Conservation (phyloP, 2,797 vertebrate genomes). For the Enteromius viviparus region DNA sequence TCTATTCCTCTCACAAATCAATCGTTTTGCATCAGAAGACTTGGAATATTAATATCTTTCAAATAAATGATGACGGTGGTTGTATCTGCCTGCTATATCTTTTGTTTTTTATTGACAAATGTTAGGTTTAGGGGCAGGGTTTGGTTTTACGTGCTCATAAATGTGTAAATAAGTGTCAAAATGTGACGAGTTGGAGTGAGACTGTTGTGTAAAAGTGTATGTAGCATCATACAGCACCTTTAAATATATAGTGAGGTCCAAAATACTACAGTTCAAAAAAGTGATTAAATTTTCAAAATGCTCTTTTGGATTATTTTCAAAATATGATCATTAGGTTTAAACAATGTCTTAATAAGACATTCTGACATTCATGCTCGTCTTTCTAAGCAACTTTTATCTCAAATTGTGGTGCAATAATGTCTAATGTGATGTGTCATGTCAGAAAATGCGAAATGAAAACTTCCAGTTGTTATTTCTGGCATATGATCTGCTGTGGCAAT, state of each 20-base stretch:
- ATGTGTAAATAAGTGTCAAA: no score
- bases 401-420: not conserved
- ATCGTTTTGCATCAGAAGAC: no score
- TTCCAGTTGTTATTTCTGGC: not conserved
- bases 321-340: not conserved
- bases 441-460: not conserved
- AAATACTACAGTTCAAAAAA: not conserved
- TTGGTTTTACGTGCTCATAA: no score
- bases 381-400: not conserved
- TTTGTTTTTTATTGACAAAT: no score
- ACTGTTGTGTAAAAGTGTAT: no score
- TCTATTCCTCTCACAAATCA: not conserved
- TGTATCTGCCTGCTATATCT: no score
- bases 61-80: no score
- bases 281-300: not conserved
- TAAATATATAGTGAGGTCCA: not conserved
- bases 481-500: not conserved
- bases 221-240: no score
- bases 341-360: not conserved
- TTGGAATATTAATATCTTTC: no score
- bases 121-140: no score
- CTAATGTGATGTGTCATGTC: not conserved
- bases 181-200: no score
- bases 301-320: not conserved
- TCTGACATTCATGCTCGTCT: not conserved